Base-by-base conservation (phyloP, 2,113 vertebrate genomes). In the Talpa occidentalis region DNA sequence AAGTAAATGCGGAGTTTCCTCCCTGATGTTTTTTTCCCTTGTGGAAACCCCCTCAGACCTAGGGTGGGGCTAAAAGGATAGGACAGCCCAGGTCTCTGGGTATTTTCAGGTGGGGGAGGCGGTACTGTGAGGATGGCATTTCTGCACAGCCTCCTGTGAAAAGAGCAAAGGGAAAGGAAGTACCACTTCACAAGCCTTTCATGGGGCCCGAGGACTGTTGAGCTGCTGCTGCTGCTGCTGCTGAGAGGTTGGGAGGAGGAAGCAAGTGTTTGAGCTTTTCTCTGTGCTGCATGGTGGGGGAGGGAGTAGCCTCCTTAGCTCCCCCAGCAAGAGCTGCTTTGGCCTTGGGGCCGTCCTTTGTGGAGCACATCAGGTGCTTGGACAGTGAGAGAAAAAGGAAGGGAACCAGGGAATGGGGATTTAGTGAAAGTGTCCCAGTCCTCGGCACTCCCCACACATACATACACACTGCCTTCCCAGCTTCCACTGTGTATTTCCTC, bases 1-100 rank as follows among this genome's bases (percentile, higher is more conserved):
- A 97, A 97, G 87, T 84, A 86, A 66, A 93, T 81, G 83, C 76
- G 88, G 96, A 85, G 72, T 97, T 97, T 97, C 97, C 96, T 96
- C 94, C 78, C 47, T 88, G 76, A 35, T 88, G 87, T 93, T 88
- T 94, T 97, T 94, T 93, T 94, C 93, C 96, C 93, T 93, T 84
- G 72, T 97, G 97, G 96, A 97, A 97, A 97, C 88, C 93, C 96
- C 96, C 96, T 87, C 84, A 77, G 80, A 52, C 81, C 62, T 84
- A n/a, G 66, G 84, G 95, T 6, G 16, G 70, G 47, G 78, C 80
- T 62, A 26, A 79, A 91, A 88, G 91, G 83, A 72, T 70, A 44
- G 59, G 54, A 94, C 17, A 24, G 76, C 88, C 76, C 83, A 64
- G 66, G 94, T 95, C 76, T 94, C 66, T 92, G 93, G 90, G 95